Evolutionary conservation across 1,140 invertebrate species (phyloP).

Genomic region (Drosophila funebris): DNA sequence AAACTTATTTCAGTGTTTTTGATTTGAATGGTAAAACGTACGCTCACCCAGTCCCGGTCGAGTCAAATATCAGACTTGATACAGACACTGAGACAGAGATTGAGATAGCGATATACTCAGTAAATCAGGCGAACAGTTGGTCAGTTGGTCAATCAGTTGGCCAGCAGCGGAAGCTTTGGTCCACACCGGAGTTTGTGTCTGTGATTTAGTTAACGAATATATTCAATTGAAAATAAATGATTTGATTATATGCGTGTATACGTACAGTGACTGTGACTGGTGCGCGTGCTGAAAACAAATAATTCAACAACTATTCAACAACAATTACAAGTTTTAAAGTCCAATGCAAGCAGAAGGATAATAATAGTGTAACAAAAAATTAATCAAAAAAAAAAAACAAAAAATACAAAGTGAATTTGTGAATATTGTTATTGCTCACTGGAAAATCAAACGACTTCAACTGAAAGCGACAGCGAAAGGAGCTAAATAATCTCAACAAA

Average conservation of each 20-base stretch:
- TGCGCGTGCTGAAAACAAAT: conserved; percentile 28
- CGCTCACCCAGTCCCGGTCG: conserved; percentile 52
- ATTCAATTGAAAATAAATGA: conserved; percentile 6
- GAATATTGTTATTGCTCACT: conserved; percentile 22
- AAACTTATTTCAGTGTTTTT: conserved; percentile 83
- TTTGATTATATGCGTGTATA: conserved; percentile 5
- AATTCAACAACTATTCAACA: conserved; percentile 24
- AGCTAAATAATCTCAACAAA: conserved; percentile 19
- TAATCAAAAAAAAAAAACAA: conserved; percentile 16
- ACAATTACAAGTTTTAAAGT: conserved; percentile 26
- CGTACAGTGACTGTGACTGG: conserved; percentile 6
- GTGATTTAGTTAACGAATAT: conserved; percentile 41
- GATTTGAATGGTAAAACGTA: conserved; percentile 78
- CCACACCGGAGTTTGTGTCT: conserved; percentile 28
- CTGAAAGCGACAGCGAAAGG: conserved; percentile 15
- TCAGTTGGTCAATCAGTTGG: conserved; percentile 32
- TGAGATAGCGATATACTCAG: background rate
- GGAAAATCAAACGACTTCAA: conserved; percentile 3
- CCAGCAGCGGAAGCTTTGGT: conserved; percentile 23
- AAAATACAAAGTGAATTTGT: conserved; percentile 43
- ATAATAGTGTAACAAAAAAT: conserved; percentile 32
- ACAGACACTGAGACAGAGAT: conserved; percentile 16
- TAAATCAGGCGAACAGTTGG: conserved; percentile 10
- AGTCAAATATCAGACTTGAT: conserved; percentile 13
- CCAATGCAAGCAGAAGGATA: conserved; percentile 37